Evolutionary conservation across 2,113 vertebrate species (phyloP).

Genomic region (Tupaia tana): DNA sequence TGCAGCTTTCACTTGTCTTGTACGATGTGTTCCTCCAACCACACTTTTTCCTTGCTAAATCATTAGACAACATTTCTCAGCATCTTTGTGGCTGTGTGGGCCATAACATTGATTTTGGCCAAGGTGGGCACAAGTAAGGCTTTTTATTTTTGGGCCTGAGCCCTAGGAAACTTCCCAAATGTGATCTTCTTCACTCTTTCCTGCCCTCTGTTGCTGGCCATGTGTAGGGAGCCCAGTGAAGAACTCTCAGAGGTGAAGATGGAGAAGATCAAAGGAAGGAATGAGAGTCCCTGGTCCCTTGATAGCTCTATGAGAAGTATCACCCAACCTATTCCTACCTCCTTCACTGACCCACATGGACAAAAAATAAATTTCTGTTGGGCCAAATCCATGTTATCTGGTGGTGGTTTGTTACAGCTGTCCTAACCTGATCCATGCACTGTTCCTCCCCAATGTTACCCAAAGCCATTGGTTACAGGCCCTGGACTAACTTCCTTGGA

Average conservation of each 20-base stretch:
- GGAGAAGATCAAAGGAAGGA: background rate
- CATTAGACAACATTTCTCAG: background rate
- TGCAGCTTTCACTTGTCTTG: background rate
- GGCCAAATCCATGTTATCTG: background rate
- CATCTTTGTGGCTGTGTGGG: background rate
- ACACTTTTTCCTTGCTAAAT: background rate
- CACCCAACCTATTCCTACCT: background rate
- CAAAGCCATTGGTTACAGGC: background rate
- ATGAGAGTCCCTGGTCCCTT: fast-evolving
- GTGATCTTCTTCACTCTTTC: background rate
- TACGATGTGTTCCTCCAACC: background rate
- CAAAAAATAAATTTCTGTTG: background rate
- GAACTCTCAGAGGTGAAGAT: background rate
- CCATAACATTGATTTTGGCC: too few species aligned
- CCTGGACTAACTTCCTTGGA: background rate
- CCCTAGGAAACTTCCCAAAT: background rate
- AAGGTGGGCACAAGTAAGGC: background rate
- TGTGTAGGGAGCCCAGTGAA: background rate
- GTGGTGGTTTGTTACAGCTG: background rate
- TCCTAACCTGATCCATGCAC: background rate
- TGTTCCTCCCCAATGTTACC: too few species aligned
- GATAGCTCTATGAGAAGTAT: background rate
- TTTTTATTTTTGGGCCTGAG: background rate
- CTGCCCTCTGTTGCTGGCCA: background rate
- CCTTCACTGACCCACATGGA: background rate